Evolutionary conservation across 92 coral and sea anemone species (phyloP), one percentile per base, ranked within the genome.

Genomic region (Heteractis magnifica): DNA sequence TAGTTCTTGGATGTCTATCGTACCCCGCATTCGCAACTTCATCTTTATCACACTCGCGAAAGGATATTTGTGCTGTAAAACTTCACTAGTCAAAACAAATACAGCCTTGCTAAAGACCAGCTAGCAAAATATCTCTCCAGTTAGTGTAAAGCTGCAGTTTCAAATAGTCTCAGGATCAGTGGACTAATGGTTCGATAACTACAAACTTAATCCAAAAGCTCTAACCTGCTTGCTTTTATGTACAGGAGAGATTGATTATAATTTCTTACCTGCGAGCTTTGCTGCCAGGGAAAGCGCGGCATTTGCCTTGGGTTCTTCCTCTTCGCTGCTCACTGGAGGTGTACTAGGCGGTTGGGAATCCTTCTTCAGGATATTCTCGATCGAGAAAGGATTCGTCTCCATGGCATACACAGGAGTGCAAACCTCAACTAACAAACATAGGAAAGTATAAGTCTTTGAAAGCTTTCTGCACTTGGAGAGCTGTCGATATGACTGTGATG

Each of bases 261-360:
- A 5, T 41, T 19, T 80, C 90, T 76, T 90, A 96, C 99, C 99
- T 90, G 99, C 99, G 51, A 96, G 93, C 84, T 96, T 96, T 56
- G 92, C 99, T 12, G 99, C 99, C 51, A 96, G 62, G 56, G 99
- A 92, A 64, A 96, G 86, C 44, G 99, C 99, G 75, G 95, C 98
- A 12, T 81, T 87, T 48, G 98, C 86, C 78, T 88, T 91, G 18
- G 83, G 87, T 53, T 91, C 95, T 14, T 89, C 88, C 26, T 65
- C 78, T 81, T 68, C 84, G 72, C 74, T 74, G 65, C 56, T 49
- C 4, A 48, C 51, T 18, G 51, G 44, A 52, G 81, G 34, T 5
- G 48, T 10, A 12, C 56, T 76, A 20, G 83, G 58, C 13, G 89
- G 26, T 23, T 86, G 34, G 48, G 91, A 65, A 80, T 82, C 86